Evolutionary conservation across 2,113 vertebrate species (phyloP), one percentile per base, ranked within the genome.

Genomic region (Arenaria interpres): DNA sequence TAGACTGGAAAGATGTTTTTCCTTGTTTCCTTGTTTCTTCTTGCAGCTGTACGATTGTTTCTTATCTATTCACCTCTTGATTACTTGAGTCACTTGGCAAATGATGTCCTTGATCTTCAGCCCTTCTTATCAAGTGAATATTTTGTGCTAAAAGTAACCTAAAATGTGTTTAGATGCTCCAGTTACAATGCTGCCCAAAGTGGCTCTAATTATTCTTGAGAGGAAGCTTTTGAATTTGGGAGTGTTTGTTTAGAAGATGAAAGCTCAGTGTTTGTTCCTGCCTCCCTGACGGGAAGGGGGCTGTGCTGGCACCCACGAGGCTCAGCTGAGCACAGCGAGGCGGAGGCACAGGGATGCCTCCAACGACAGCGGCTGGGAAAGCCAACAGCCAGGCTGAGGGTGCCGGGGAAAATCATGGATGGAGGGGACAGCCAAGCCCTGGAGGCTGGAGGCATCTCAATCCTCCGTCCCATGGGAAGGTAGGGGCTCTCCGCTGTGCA

Each of bases 301-400:
- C 35, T 0, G 0, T 24, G 35, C 72, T 84, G 0, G 0, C 14
- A 3, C 17, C 41, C 63, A 4, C 0, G 0, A 64, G 54, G 39
- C 32, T 45, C 46, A 67, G 60, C 19, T 0, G 2, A 39, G 33
- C 69, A 6, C 28, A 23, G 54, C 2, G 1, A 53, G 16, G 33
- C 57, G 63, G 71, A 37, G 23, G 10, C 54, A 7, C 0, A 0
- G 32, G 57, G 46, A 23, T 74, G 59, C 14, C 25, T 43, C 37
- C 45, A 18, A 2, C 28, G 0, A 0, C 76, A 18, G 80, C 1
- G 1, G 22, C 72, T 77, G 72, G 51, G 28, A 78, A 25, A 45
- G 10, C 60, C 63, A 24, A 32, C 2, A 2, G 56, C 32, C 3
- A 6, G 62, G 39, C 41, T 66, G 7, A 4, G n/a, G 25, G 20